Percentiles rank a stretch among this genome's conserved stretches.
Evolutionary conservation across 2,888 invertebrate species (phyloP).

Genomic region (Eulithis testata): DNA sequence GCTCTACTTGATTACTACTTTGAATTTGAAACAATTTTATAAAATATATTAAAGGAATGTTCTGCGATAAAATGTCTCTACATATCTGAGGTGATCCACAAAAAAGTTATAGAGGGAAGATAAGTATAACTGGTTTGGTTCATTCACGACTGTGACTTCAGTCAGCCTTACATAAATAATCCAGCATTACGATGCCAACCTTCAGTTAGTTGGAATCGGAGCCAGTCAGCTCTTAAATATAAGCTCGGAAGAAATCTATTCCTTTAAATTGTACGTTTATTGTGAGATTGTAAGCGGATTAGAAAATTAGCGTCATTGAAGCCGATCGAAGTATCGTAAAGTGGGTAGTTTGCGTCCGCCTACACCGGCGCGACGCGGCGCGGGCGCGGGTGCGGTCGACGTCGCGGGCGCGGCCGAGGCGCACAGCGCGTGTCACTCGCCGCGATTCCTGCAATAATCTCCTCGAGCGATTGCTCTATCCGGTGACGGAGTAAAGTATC

Average conservation of each 20-base stretch:
- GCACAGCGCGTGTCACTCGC: conserved; percentile 65
- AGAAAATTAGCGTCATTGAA: conserved; percentile 61
- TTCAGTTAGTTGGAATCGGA: conserved; percentile 34
- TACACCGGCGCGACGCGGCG: conserved; percentile 27
- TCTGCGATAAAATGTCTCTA: too few relatives aligned
- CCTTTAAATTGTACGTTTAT: conserved; percentile 49
- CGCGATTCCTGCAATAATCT: conserved; percentile 72
- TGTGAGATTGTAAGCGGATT: conserved; percentile 60
- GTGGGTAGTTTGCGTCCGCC: conserved; percentile 55
- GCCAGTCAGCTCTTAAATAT: conserved; percentile 33
- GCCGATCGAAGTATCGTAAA: conserved; percentile 50
- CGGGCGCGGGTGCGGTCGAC: conserved; percentile 35
- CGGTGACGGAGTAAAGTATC: conserved; percentile 83
- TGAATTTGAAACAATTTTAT: too few relatives aligned
- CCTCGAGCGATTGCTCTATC: conserved; percentile 79
- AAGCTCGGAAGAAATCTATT: conserved; percentile 42
- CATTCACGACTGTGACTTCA: conserved; percentile 21
- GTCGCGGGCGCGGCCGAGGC: conserved; percentile 45
- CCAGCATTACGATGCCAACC: conserved; percentile 42
- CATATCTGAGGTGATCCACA: neutral
- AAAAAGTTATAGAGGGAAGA: neutral
- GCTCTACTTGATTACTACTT: too few relatives aligned
- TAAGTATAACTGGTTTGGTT: conserved; percentile 16
- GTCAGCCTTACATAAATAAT: conserved; percentile 27
- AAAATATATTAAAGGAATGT: too few relatives aligned